Evolutionary conservation across 2,888 invertebrate genomes (phyloP), one percentile per base, ranked within the genome.

Genomic region (Nomada fucata): DNA sequence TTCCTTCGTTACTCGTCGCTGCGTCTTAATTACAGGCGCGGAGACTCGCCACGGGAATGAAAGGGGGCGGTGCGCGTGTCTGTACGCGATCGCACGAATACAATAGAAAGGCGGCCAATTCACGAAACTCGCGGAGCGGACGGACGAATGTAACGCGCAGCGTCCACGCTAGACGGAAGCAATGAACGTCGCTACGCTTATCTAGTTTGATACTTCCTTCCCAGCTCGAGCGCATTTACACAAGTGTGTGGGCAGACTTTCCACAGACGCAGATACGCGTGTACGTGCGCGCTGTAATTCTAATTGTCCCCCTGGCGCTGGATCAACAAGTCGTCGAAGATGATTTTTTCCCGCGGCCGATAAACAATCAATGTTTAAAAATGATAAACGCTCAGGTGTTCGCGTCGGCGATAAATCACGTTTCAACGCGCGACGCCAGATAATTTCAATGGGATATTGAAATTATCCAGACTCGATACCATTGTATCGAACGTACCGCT

Each of bases 181-280:
- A 77, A 86, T 85, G 85, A 87, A 75, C 67, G 76, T 75, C 26
- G 72, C 73, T 78, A 79, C 89, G 89, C 86, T 90, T 90, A 90
- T 90, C 83, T 88, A 90, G 89, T 90, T 90, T 90, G 89, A 81
- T 68, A 90, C 90, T 89, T 90, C 90, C 90, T 89, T 88, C 88
- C 89, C 88, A 86, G 83, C 80, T 86, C 71, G 44, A 63, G 52
- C n/a, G 47, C 65, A 36, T 76, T 76, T 76, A 61, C 20, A 63
- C 70, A 53, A 65, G 42, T 76, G 63, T 57, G 70, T 61, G n/a
- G 52, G 55, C 65, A 61, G 72, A 80, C 79, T 80, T 79, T 67
- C 79, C 67, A 80, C 61, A n/a, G 26, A 72, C 63, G 26, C 57
- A 36, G 36, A 36, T 1, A 36, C 36, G 7, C 36, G 36, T 36